Conservation (phyloP, 2,797 vertebrate genomes). For the Macroramphosus scolopax region DNA sequence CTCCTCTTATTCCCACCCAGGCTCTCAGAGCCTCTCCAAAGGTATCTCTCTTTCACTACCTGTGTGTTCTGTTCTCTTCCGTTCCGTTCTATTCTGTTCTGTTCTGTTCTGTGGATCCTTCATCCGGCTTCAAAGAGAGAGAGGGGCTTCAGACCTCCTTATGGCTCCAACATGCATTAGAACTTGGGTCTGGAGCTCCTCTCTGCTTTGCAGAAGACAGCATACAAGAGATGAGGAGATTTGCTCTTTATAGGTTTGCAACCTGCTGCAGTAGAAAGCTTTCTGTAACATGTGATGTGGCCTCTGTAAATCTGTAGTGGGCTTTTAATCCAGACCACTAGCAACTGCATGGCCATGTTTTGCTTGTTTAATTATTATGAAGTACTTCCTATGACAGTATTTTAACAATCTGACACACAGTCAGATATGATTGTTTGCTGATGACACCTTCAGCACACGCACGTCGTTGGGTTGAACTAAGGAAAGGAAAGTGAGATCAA, state of each 20-base stretch:
- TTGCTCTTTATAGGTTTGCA: conserved; percentile 13
- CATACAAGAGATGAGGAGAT: conserved; percentile 15
- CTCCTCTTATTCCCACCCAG: conserved; percentile 64
- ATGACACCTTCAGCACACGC: neutral
- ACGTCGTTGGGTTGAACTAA: too few species aligned
- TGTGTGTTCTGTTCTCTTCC: too few species aligned
- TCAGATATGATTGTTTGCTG: neutral
- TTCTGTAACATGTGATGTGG: conserved; percentile 5
- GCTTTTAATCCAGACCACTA: conserved; percentile 36
- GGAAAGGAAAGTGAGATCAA: neutral
- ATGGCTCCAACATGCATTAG: too few species aligned
- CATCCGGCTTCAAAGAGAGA: conserved; percentile 6
- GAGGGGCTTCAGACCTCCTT: conserved; percentile 28
- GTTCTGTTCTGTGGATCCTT: neutral
- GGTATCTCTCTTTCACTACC: conserved; percentile 60
- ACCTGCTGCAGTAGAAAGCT: conserved; percentile 22
- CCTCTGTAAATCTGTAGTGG: neutral
- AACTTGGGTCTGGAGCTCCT: conserved; percentile 18
- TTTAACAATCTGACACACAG: too few species aligned
- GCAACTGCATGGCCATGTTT: conserved; percentile 27
- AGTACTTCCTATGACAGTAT: too few species aligned
- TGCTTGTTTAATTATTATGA: too few species aligned
- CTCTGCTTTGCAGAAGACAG: conserved; percentile 28
- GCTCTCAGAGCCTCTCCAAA: conserved; percentile 75
- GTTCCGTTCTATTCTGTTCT: conserved; percentile 19